Evolutionary conservation across 2,797 vertebrate species (phyloP).

Genomic region (Phoeniculus purpureus): DNA sequence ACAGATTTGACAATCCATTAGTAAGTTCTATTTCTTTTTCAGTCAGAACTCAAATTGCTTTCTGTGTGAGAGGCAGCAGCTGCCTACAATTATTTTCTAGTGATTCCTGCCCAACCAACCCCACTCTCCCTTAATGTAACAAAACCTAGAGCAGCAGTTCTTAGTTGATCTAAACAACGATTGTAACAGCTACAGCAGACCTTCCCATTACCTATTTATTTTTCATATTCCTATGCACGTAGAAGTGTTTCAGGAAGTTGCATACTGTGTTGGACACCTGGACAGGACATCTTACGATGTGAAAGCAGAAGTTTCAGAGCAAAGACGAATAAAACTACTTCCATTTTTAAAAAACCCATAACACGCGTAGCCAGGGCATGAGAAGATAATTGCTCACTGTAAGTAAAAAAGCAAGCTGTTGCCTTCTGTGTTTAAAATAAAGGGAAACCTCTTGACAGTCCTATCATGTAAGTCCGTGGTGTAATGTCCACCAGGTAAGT

Average conservation of each 20-base stretch:
- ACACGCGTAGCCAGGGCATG: background rate
- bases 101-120: background rate
- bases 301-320: background rate
- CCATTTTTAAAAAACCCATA: rapidly evolving
- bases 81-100: background rate
- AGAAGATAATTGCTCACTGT: background rate
- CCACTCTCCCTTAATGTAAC: background rate
- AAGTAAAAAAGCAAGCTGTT: background rate
- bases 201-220: background rate
- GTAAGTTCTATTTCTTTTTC: background rate
- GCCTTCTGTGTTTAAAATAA: background rate
- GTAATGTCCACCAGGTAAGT: background rate
- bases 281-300: background rate
- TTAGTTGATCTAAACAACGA: background rate
- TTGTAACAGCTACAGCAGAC: background rate
- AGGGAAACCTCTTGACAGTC: background rate
- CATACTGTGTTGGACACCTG: background rate
- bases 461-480: background rate
- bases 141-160: background rate
- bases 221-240: background rate
- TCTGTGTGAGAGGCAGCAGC: background rate
- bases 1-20: background rate
- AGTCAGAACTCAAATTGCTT: background rate
- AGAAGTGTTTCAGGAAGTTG: background rate
- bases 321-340: background rate